Evolutionary conservation across 1,140 invertebrate species (phyloP).

Genomic region (Bilobella aurantiaca): DNA sequence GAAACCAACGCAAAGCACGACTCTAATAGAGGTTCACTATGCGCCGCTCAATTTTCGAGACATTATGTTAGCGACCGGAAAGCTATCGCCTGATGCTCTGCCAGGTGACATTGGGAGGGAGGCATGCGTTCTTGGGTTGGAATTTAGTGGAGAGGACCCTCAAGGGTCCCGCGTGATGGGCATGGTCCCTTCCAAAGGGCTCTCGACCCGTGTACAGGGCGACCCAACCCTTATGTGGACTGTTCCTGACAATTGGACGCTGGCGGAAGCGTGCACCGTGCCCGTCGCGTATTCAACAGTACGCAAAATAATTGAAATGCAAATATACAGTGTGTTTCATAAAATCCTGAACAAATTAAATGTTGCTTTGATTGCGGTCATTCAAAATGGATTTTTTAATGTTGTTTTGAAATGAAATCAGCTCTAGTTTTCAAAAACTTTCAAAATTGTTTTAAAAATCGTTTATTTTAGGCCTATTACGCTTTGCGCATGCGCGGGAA

Average conservation of each 20-base stretch:
- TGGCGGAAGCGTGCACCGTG: conserved; percentile 85
- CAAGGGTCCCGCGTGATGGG: conserved; percentile 81
- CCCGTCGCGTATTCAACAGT: conserved; percentile 83
- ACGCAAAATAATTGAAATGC: conserved; percentile 40
- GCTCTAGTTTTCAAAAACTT: conserved; percentile 31
- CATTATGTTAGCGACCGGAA: conserved; percentile 92
- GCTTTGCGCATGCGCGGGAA: conserved; percentile 72
- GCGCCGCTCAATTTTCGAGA: conserved; percentile 93
- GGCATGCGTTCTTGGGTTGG: conserved; percentile 87
- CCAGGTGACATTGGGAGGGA: conserved; percentile 68
- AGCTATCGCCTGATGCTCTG: conserved; percentile 84
- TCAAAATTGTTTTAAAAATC: neutral
- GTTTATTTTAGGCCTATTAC: conserved; percentile 65
- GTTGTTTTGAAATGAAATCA: too few relatives aligned
- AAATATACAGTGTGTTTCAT: too few relatives aligned
- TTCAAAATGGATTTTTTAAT: too few relatives aligned
- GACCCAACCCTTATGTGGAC: conserved; percentile 79
- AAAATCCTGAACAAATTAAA: too few relatives aligned
- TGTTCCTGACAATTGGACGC: conserved; percentile 73
- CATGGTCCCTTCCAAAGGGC: conserved; percentile 70
- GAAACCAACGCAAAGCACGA: neutral
- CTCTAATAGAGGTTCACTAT: conserved; percentile 55
- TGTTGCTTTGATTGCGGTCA: too few relatives aligned
- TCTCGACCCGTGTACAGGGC: conserved; percentile 68
- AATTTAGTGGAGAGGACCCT: conserved; percentile 75